Conservation (phyloP, 2,888 invertebrate species). For the Drosophila siamana region DNA sequence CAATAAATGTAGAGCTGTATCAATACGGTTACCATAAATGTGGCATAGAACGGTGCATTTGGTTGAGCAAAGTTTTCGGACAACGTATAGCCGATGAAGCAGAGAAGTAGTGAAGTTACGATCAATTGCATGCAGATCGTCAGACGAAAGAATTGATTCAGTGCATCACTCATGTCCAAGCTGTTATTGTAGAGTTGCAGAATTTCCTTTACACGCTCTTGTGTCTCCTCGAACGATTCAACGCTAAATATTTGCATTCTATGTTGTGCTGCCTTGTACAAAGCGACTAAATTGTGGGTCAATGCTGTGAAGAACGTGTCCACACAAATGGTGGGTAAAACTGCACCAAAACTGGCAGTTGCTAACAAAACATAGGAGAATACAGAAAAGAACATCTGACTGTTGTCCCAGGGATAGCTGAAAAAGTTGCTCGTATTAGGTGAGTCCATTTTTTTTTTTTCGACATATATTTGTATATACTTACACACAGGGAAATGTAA, state of each 20-base stretch:
- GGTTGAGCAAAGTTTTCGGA: slow-evolving; percentile 39
- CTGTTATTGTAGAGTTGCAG: slow-evolving; percentile 46
- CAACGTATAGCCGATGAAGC: slow-evolving; percentile 55
- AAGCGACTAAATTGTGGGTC: slow-evolving; percentile 55
- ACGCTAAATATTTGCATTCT: slow-evolving; percentile 36
- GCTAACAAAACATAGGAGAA: slow-evolving; percentile 28
- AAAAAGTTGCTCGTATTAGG: background rate
- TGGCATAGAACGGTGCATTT: slow-evolving; percentile 42
- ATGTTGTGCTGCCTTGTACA: slow-evolving; percentile 53
- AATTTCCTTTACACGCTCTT: slow-evolving; percentile 4
- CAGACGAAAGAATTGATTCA: slow-evolving; percentile 44
- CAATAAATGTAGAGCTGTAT: slow-evolving; percentile 58
- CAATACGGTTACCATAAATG: slow-evolving; percentile 43
- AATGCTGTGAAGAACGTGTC: slow-evolving; percentile 54
- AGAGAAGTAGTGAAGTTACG: slow-evolving; percentile 55
- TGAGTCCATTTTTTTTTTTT: too few relatives aligned
- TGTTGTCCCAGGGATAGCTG: slow-evolving; percentile 61
- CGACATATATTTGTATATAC: slow-evolving; percentile 9
- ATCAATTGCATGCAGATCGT: slow-evolving; percentile 56
- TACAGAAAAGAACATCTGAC: slow-evolving; percentile 15
- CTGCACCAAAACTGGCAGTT: slow-evolving; percentile 28
- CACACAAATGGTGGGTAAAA: slow-evolving; percentile 43
- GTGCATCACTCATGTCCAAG: slow-evolving; percentile 38
- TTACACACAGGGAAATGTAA: slow-evolving; percentile 43
- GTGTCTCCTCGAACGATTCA: background rate